phyloP scores from a whole-genome alignment of 2,888 invertebrate species.

The Halocaridina rubra region DNA sequence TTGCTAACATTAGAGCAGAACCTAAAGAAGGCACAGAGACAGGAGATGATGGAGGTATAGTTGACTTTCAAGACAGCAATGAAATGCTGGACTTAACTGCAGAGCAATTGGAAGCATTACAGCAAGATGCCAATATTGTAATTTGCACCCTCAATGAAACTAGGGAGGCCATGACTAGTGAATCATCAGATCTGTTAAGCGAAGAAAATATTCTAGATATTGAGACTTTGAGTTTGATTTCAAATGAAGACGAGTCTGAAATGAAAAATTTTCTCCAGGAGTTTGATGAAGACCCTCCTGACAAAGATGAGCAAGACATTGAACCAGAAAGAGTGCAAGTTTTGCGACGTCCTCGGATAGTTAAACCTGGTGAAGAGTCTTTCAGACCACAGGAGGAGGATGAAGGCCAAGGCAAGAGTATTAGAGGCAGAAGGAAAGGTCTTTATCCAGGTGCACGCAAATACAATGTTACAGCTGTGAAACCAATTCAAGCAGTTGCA shows the following conservation, averaged over 20 bases:
- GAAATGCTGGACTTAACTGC: slow-evolving; percentile 54
- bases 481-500: slow-evolving; percentile 60
- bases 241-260: slow-evolving; percentile 69
- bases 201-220: slow-evolving; percentile 73
- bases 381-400: slow-evolving; percentile 64
- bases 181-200: slow-evolving; percentile 67
- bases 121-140: slow-evolving; percentile 74
- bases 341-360: slow-evolving; percentile 70
- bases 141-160: slow-evolving; percentile 72
- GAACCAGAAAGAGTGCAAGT: slow-evolving; percentile 66
- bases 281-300: slow-evolving; percentile 65
- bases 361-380: slow-evolving; percentile 69
- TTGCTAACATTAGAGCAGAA: slow-evolving; percentile 66
- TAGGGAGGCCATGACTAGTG: slow-evolving; percentile 66
- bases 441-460: slow-evolving; percentile 57
- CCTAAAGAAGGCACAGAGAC: slow-evolving; percentile 1
- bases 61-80: slow-evolving; percentile 57
- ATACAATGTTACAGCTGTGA: slow-evolving; percentile 13
- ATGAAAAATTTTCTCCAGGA: slow-evolving; percentile 58
- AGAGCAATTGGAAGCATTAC: slow-evolving; percentile 71
- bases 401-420: slow-evolving; percentile 72
- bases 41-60: slow-evolving; percentile 29
- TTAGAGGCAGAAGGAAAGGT: slow-evolving; percentile 77
- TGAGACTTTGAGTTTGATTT: slow-evolving; percentile 78
- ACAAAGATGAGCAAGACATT: slow-evolving; percentile 67